Conservation (phyloP, 1,140 invertebrate species). For the Drosophila willistoni region DNA sequence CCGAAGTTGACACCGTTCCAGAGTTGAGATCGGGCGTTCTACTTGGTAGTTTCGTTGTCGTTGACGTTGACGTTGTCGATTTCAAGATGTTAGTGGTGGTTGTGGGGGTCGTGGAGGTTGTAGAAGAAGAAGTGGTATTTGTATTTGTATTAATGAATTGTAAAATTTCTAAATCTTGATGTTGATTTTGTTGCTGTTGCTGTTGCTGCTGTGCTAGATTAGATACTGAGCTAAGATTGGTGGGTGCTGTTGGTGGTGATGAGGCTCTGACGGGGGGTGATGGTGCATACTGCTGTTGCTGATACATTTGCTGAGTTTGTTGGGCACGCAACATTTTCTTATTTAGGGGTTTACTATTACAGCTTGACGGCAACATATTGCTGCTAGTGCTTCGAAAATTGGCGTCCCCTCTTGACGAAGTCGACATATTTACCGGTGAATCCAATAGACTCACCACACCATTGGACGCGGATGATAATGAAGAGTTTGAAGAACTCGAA, state of each 20-base stretch:
- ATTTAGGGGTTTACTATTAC: constrained; percentile 71
- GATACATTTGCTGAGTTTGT: constrained; percentile 68
- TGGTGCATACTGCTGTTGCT: constrained; percentile 63
- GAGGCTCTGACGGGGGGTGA: constrained; percentile 36
- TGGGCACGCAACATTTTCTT: constrained; percentile 81
- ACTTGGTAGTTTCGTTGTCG: constrained; percentile 33
- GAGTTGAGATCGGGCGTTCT: constrained; percentile 77
- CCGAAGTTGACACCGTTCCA: constrained; percentile 31
- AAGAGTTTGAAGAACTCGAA: constrained; percentile 56
- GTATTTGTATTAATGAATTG: constrained; percentile 70
- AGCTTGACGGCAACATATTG: constrained; percentile 28
- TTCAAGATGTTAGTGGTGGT: constrained; percentile 27
- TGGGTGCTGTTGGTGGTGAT: constrained; percentile 35
- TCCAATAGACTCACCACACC: constrained; percentile 57
- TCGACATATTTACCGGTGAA: constrained; percentile 72
- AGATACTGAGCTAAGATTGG: constrained; percentile 52
- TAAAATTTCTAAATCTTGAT: constrained; percentile 78
- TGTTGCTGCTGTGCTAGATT: constrained; percentile 43
- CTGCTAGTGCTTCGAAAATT: constrained; percentile 11
- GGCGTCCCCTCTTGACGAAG: constrained; percentile 15
- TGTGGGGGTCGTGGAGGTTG: constrained; percentile 45
- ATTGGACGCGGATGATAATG: constrained; percentile 56
- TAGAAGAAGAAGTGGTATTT: constrained; percentile 52
- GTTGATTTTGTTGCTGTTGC: constrained; percentile 57
- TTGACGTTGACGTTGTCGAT: constrained; percentile 28